Base-by-base conservation (phyloP, 1,140 invertebrate genomes). In the Euura saliciscinereae region DNA sequence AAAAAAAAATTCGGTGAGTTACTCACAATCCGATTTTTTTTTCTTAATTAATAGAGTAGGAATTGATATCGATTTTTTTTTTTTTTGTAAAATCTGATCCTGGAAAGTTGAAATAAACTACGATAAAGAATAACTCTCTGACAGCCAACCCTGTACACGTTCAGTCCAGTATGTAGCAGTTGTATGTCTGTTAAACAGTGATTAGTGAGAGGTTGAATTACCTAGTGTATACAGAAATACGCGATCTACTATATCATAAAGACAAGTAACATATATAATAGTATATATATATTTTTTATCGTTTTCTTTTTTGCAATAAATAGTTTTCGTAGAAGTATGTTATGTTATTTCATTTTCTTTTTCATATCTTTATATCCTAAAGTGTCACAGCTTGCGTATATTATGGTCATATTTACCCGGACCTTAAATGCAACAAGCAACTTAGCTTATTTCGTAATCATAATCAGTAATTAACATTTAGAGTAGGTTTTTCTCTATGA, bases 381-480 rank as follows among this genome's bases (percentile, higher is more conserved):
- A 59, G 51, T 59, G 51, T 59, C 51, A 59, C 51, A 59, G 51
- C 51, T 59, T 59, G 66, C 71, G 68, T 65, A 74, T 75, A 83
- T 83, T 82, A 80, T 83, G 73, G 73, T 77, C 72, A 75, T 76
- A 77, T 79, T 82, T 79, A 78, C 79, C 78, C 77, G 75, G 75
- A 76, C 69, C 43, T 81, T 79, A 82, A 80, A 79, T 82, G 78
- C 78, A 78, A 78, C 78, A 75, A 45, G 71, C 77, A 76, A 78
- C 71, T 76, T 76, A 75, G 71, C 72, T 75, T 67, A 67, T 59
- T 59, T 59, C 51, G 51, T 59, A 59, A 59, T 59, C 51, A 67
- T 76, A 70, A 76, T 72, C 74, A 68, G 70, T 76, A 75, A 76
- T 77, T 75, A 79, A 79, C 78, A 76, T 77, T 79, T 75, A 78